Percentiles rank a stretch among this genome's conserved stretches.
Conservation (phyloP, 2,113 vertebrate species). For the Suncus etruscus region DNA sequence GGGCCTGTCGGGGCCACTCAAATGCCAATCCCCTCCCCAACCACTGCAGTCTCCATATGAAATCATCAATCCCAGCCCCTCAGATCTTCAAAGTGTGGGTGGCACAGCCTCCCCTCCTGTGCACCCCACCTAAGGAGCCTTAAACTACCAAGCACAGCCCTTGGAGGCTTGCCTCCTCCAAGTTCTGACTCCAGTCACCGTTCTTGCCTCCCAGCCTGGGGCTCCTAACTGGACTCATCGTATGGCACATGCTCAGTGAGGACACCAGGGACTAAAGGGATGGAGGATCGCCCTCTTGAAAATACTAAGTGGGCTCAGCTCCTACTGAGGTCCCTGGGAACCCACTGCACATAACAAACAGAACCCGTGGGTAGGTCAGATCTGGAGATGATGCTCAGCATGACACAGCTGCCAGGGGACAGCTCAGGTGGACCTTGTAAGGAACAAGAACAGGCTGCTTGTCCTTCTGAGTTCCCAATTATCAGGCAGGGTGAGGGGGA, state of each 20-base stretch:
- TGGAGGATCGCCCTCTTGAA: neutral
- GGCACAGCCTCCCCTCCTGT: no score
- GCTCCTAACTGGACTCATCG: neutral
- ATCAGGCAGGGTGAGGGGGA: neutral
- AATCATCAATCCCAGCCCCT: no score
- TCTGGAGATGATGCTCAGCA: neutral
- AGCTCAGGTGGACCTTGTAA: neutral
- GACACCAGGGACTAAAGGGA: fast-evolving
- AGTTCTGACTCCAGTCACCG: neutral
- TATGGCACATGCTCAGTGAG: neutral
- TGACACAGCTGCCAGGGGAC: neutral
- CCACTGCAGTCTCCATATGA: no score
- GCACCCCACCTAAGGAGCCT: no score
- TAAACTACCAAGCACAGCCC: no score
- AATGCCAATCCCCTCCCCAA: neutral
- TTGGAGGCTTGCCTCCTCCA: fast-evolving
- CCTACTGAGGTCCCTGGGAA: neutral
- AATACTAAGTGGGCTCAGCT: neutral
- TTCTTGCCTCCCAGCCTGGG: neutral
- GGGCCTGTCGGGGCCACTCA: neutral
- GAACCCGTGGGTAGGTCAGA: no score
- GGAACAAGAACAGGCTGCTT: neutral
- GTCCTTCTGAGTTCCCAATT: neutral
- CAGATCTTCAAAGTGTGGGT: no score
- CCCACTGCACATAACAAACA: no score